Percentiles rank a stretch among this genome's conserved stretches.
phyloP scores from a whole-genome alignment of 92 coral and sea anemone species.

The Zoanthus sociatus region DNA sequence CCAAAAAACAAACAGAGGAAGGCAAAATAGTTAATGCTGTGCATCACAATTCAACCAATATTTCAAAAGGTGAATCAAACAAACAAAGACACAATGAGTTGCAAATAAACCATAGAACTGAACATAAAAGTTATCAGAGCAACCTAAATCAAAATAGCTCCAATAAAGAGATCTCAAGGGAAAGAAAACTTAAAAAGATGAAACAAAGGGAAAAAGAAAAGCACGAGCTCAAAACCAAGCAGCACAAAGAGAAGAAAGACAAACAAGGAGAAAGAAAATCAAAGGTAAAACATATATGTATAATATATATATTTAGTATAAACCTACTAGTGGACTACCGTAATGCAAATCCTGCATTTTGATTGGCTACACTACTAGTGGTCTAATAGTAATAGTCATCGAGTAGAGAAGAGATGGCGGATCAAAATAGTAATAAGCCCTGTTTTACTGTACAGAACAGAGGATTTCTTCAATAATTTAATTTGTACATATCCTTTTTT shows the following conservation, averaged over 20 bases:
- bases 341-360: no score
- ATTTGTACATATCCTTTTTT: no score
- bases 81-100: neutral
- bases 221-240: constrained; percentile 17
- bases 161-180: neutral
- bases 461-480: no score
- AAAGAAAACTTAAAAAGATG: constrained; percentile 26
- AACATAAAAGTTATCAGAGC: neutral
- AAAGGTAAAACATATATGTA: constrained; percentile 45
- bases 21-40: neutral
- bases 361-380: no score
- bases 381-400: no score
- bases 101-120: neutral
- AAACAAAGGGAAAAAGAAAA: constrained; percentile 42
- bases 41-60: neutral
- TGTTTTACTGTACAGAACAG: no score
- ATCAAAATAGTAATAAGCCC: no score
- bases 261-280: constrained; percentile 3
- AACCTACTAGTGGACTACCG: no score
- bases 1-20: constrained; percentile 40
- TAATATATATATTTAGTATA: no score
- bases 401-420: no score
- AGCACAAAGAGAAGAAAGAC: constrained; percentile 5
- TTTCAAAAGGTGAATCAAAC: neutral
- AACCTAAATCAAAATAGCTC: neutral